phyloP scores from a whole-genome alignment of 2,797 vertebrate species.

The Sebastes minor region DNA sequence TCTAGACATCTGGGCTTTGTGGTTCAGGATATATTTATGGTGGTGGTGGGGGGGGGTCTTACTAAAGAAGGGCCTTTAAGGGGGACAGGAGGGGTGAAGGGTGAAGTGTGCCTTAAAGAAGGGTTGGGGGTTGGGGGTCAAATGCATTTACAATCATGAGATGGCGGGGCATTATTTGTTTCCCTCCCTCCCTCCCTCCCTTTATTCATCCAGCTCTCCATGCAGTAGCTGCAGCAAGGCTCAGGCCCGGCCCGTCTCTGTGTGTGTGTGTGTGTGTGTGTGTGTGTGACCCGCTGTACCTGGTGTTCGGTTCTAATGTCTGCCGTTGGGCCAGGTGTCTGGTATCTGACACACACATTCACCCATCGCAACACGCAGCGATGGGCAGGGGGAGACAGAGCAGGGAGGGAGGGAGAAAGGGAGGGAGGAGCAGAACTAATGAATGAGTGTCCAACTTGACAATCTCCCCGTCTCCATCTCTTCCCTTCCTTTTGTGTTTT shows the following conservation, averaged over 20 bases:
- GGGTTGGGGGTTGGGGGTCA: slow-evolving; percentile 82
- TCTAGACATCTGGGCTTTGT: background rate
- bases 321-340: slow-evolving; percentile 32
- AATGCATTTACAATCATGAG: slow-evolving; percentile 86
- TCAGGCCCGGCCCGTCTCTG: background rate
- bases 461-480: slow-evolving; percentile 4
- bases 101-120: slow-evolving; percentile 65
- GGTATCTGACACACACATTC: background rate
- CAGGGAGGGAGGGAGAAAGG: background rate
- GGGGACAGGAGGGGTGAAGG: slow-evolving; percentile 16
- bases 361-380: background rate
- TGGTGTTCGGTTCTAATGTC: slow-evolving; percentile 24
- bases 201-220: slow-evolving; percentile 73
- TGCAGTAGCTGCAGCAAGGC: background rate
- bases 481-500: background rate
- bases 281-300: slow-evolving; percentile 26
- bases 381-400: background rate
- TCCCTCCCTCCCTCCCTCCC: slow-evolving; percentile 42
- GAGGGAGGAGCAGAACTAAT: background rate
- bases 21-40: slow-evolving; percentile 87
- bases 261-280: no score
- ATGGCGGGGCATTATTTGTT: slow-evolving; percentile 73
- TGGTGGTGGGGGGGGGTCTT: background rate
- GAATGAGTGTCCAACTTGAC: slow-evolving; percentile 9
- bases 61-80: background rate